phyloP scores from a whole-genome alignment of 2,888 invertebrate species.

The Machimus rusticus region DNA sequence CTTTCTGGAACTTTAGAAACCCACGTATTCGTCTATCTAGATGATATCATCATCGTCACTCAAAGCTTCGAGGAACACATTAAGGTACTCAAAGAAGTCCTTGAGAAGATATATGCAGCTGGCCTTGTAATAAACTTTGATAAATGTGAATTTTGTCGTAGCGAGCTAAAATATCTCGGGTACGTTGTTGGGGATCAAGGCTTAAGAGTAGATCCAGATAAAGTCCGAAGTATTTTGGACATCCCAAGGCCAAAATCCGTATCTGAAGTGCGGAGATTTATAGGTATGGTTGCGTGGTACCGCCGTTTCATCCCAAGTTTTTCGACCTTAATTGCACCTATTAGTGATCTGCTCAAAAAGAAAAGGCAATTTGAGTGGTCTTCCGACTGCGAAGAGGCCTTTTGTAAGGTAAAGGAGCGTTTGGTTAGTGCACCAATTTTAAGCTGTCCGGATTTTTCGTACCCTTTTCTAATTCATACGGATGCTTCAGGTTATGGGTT shows the following conservation, averaged over 20 bases:
- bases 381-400: background rate
- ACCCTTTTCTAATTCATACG: background rate
- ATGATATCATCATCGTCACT: background rate
- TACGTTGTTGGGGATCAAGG: background rate
- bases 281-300: background rate
- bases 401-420: background rate
- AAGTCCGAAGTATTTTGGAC: background rate
- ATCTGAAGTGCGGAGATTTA: background rate
- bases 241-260: background rate
- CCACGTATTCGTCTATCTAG: background rate
- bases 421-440: background rate
- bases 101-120: background rate
- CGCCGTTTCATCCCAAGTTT: background rate
- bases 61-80: background rate
- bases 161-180: background rate
- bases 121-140: background rate
- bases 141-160: background rate
- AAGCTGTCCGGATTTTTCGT: background rate
- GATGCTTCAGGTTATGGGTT: background rate
- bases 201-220: background rate
- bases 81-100: background rate
- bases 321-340: background rate
- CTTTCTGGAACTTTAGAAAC: background rate
- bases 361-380: background rate
- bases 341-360: background rate